Percentiles rank a stretch among this genome's conserved stretches.
Evolutionary conservation across 1,140 invertebrate genomes (phyloP).

Genomic region (Zaprionus inermis): DNA sequence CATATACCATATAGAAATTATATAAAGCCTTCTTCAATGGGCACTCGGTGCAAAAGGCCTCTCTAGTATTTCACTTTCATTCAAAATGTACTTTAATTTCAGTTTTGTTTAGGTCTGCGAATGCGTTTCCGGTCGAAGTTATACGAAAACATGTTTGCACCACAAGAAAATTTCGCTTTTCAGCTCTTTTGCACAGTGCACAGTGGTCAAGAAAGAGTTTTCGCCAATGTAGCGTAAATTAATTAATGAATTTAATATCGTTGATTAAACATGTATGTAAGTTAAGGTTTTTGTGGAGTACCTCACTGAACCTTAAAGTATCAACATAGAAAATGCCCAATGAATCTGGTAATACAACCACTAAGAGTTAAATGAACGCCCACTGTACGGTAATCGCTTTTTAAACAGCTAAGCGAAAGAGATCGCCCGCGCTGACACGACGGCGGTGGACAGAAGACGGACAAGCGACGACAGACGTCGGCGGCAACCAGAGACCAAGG

Average conservation of each 20-base stretch:
- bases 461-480: background rate
- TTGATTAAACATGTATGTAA: background rate
- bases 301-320: background rate
- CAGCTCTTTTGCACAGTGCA: constrained; percentile 46
- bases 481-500: constrained; percentile 13
- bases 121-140: constrained; percentile 64
- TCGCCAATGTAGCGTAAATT: background rate
- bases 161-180: constrained; percentile 66
- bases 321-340: background rate
- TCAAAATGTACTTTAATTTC: constrained; percentile 18
- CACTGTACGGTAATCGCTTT: background rate
- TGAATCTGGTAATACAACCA: background rate
- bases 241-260: background rate
- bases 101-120: constrained; percentile 70
- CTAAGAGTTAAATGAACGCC: background rate
- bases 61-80: constrained; percentile 11
- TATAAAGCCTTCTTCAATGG: constrained; percentile 7
- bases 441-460: background rate
- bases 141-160: constrained; percentile 25
- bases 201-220: constrained; percentile 13
- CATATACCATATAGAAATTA: background rate
- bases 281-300: background rate
- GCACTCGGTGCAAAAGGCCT: background rate
- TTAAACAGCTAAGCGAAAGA: constrained; percentile 33
- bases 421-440: constrained; percentile 27